These are phyloP conservation scores for Timema cristinae DNA, from an alignment of 2,888 invertebrate genomes.

Conservation along the genomic window DNA sequence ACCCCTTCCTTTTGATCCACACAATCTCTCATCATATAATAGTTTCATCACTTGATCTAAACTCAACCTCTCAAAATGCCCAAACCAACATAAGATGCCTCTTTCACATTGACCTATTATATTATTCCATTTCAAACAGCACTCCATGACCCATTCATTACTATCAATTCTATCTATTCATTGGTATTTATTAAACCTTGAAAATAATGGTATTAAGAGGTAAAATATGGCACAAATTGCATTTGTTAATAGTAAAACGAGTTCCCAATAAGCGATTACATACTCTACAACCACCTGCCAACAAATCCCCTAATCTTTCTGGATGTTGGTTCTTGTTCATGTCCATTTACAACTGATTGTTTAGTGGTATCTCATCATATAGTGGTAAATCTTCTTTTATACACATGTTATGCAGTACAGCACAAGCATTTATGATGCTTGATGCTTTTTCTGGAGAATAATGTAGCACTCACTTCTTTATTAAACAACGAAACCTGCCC, in stretches of 20 bases:
- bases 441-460: conserved; percentile 27
- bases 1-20: no score
- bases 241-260: not conserved
- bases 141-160: no score
- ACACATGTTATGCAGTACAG: conserved; percentile 28
- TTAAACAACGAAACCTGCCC: conserved; percentile 28
- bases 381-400: not conserved
- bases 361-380: not conserved
- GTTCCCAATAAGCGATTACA: not conserved
- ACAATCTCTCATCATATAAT: no score
- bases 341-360: not conserved
- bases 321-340: not conserved
- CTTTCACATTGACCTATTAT: no score
- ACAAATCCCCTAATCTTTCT: not conserved
- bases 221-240: not conserved
- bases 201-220: no score
- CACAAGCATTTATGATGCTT: conserved; percentile 30
- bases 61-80: no score
- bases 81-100: no score
- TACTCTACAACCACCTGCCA: conserved; percentile 6
- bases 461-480: conserved; percentile 25
- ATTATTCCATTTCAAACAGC: no score
- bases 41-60: no score
- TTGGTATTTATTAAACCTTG: no score
- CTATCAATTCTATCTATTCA: no score